These are phyloP conservation scores for Premnoplex brunnescens DNA, from an alignment of 2,797 vertebrate genomes.

Conservation along the genomic window DNA sequence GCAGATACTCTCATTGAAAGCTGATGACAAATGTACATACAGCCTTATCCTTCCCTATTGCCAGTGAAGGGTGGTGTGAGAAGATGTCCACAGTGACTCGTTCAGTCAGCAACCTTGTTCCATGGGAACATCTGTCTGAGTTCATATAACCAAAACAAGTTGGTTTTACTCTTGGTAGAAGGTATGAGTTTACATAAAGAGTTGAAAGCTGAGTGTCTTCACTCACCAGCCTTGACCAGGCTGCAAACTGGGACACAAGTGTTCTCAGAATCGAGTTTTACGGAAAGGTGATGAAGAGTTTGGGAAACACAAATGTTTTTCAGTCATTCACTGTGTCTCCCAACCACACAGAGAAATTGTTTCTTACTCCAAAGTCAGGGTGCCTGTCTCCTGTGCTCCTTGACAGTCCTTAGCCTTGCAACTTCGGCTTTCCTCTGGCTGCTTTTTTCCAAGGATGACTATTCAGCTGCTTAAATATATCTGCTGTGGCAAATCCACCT, in stretches of 20 bases:
- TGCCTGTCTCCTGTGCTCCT: accelerated
- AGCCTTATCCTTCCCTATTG: neutral
- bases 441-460: neutral
- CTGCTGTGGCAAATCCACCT: neutral
- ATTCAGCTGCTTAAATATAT: neutral
- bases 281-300: neutral
- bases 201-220: neutral
- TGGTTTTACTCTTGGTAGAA: neutral
- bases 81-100: neutral
- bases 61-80: neutral
- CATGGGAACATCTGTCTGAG: accelerated
- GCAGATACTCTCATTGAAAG: neutral
- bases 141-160: neutral
- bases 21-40: neutral
- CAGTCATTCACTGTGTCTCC: neutral
- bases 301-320: neutral
- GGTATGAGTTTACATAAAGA: neutral
- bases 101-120: neutral
- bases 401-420: neutral
- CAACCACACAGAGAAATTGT: neutral
- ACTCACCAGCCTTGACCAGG: neutral
- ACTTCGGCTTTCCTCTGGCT: neutral
- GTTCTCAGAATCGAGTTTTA: neutral
- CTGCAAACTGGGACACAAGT: neutral
- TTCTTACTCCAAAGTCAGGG: neutral